Conservation (phyloP, 2,113 vertebrate species). For the Stigmatopora nigra region DNA sequence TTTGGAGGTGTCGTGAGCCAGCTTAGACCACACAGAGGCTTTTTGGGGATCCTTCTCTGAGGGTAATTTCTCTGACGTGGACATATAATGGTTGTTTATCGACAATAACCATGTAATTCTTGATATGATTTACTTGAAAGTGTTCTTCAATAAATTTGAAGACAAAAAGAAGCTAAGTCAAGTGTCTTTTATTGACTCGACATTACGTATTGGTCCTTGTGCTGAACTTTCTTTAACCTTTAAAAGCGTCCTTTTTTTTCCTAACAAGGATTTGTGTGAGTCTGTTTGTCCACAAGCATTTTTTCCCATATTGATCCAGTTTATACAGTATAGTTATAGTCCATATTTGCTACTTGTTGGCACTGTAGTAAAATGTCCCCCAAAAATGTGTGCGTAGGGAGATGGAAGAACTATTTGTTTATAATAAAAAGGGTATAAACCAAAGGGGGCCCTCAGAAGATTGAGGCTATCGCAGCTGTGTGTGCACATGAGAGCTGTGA, state of each 20-base stretch:
- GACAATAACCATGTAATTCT: constrained; percentile 55
- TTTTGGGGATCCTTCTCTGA: constrained; percentile 18
- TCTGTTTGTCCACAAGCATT: not conserved
- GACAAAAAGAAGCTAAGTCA: constrained; percentile 25
- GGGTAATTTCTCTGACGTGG: constrained; percentile 25
- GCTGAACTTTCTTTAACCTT: not conserved
- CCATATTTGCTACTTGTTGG: not conserved
- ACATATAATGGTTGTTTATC: constrained; percentile 37
- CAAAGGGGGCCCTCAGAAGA: constrained; percentile 27
- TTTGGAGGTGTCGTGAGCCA: constrained; percentile 61
- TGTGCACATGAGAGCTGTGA: constrained; percentile 19
- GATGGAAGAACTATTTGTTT: constrained; percentile 12
- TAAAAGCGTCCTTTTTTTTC: not conserved
- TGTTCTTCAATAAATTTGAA: constrained; percentile 72
- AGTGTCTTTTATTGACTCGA: not conserved
- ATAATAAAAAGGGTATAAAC: constrained; percentile 22
- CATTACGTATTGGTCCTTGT: not conserved
- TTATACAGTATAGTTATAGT: not conserved
- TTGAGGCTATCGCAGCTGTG: constrained; percentile 54
- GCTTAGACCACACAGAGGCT: constrained; percentile 35
- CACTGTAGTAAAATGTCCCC: not conserved
- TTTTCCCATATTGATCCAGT: not conserved
- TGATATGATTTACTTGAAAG: constrained; percentile 69
- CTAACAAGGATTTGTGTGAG: constrained; percentile 1
- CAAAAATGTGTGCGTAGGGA: not conserved